phyloP scores from a whole-genome alignment of 2,888 invertebrate species.

The Hartigia nigra region DNA sequence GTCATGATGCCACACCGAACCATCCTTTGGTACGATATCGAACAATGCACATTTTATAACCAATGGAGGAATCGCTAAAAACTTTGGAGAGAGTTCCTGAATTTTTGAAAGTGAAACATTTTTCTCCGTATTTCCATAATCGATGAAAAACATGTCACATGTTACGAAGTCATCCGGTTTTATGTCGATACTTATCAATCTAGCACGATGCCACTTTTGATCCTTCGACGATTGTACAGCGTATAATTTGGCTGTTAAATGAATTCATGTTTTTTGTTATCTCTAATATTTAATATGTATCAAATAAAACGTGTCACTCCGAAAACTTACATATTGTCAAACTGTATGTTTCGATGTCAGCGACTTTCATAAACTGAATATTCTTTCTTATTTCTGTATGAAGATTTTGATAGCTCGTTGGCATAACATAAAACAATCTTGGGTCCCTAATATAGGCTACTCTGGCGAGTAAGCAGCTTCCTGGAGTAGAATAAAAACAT shows the following conservation, averaged over 20 bases:
- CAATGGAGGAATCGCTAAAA: conserved; percentile 66
- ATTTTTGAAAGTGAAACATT: conserved; percentile 69
- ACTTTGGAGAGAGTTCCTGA: conserved; percentile 52
- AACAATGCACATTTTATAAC: conserved; percentile 72
- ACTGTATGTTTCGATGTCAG: background rate
- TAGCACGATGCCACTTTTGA: conserved; percentile 76
- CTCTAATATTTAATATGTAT: no score
- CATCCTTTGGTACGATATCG: conserved; percentile 69
- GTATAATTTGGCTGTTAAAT: conserved; percentile 72
- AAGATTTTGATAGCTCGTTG: conserved; percentile 18
- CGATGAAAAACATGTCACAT: conserved; percentile 73
- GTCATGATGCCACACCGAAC: conserved; percentile 68
- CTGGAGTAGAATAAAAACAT: conserved; percentile 1
- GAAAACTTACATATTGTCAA: background rate
- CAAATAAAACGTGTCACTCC: background rate
- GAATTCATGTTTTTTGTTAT: background rate
- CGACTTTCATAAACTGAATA: background rate
- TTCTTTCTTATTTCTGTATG: background rate
- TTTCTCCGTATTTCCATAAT: conserved; percentile 72
- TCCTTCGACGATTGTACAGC: conserved; percentile 70
- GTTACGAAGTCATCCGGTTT: conserved; percentile 53
- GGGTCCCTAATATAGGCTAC: conserved; percentile 74
- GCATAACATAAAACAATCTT: conserved; percentile 72
- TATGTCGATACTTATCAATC: conserved; percentile 62
- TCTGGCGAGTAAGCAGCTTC: conserved; percentile 26